phyloP scores from a whole-genome alignment of 2,888 invertebrate genomes.

The Machimus rusticus region DNA sequence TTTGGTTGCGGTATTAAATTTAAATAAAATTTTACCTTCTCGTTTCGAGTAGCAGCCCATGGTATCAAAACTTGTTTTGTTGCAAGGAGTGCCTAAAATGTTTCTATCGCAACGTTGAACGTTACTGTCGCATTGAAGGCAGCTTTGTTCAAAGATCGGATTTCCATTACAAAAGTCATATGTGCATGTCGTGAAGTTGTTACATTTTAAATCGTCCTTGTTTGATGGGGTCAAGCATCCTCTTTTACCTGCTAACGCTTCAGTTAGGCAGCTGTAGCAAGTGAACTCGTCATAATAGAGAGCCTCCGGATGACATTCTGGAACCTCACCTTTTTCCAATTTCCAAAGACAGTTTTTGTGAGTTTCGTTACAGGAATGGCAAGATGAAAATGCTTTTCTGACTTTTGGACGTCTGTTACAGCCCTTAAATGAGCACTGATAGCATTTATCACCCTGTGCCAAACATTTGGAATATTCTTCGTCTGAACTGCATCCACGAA shows the following conservation, averaged over 20 bases:
- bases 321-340: neutral
- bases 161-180: neutral
- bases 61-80: neutral
- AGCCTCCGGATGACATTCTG: neutral
- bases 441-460: neutral
- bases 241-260: neutral
- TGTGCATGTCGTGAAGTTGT: neutral
- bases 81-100: neutral
- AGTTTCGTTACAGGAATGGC: neutral
- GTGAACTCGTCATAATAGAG: neutral
- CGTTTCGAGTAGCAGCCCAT: neutral
- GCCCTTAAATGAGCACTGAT: constrained; percentile 44
- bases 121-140: neutral
- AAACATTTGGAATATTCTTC: neutral
- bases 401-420: constrained; percentile 47
- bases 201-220: neutral
- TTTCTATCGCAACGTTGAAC: neutral
- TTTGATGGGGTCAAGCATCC: neutral
- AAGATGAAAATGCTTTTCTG: neutral
- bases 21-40: neutral
- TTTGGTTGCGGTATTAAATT: neutral
- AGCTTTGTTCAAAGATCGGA: neutral
- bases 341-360: neutral
- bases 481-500: neutral
- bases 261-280: neutral